These are phyloP conservation scores for Pampus argenteus DNA, from an alignment of 2,797 vertebrate species.

Conservation along the genomic window DNA sequence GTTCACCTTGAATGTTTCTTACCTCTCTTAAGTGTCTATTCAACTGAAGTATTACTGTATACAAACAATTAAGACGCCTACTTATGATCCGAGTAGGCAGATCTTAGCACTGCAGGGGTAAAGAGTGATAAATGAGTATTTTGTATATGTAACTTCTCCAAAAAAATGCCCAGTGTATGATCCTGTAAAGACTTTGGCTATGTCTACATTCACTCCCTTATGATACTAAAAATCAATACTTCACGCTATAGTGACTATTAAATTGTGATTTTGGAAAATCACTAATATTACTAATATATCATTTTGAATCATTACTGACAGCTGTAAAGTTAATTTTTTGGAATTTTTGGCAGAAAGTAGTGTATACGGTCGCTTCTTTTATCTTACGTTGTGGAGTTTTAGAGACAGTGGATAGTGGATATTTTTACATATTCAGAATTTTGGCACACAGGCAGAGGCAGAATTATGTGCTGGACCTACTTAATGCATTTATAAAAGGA, in stretches of 20 bases:
- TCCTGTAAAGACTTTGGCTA: too few relatives aligned
- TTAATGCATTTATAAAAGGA: too few relatives aligned
- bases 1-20: slow-evolving; percentile 4
- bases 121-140: neutral
- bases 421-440: neutral
- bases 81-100: neutral
- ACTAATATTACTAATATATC: too few relatives aligned
- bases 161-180: too few relatives aligned
- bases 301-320: too few relatives aligned
- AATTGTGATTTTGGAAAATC: too few relatives aligned
- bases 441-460: neutral
- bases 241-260: too few relatives aligned
- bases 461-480: too few relatives aligned
- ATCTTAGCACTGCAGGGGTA: neutral
- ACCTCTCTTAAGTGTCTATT: slow-evolving; percentile 5
- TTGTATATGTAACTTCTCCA: too few relatives aligned
- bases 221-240: too few relatives aligned
- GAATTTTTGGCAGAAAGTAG: neutral
- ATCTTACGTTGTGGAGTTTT: neutral
- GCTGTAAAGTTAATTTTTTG: too few relatives aligned
- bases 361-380: neutral
- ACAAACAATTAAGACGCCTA: neutral
- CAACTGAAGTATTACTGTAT: slow-evolving; percentile 3
- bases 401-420: neutral
- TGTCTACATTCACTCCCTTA: too few relatives aligned